Conservation (phyloP, 2,113 vertebrate species). For the Charadrius vociferus region DNA sequence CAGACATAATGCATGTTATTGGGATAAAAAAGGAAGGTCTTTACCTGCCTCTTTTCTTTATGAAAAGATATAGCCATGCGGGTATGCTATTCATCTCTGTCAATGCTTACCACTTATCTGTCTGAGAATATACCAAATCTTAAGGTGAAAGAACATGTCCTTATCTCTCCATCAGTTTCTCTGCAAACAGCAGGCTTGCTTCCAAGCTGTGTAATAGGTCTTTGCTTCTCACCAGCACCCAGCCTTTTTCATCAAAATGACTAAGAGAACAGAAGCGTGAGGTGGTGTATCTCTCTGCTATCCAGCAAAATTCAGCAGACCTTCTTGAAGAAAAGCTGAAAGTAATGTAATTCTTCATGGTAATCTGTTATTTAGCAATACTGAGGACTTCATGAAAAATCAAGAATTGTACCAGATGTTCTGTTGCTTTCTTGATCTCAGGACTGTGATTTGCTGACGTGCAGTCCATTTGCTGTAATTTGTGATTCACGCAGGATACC, state of each 20-base stretch:
- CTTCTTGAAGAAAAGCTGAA: neutral
- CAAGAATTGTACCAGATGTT: neutral
- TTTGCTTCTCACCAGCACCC: neutral
- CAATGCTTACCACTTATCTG: neutral
- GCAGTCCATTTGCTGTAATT: neutral
- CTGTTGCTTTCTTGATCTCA: neutral
- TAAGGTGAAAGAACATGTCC: neutral
- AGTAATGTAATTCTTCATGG: neutral
- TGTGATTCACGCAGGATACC: neutral
- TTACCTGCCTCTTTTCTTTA: neutral
- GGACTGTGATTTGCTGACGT: neutral
- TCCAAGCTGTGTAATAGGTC: neutral
- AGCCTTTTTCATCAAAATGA: neutral
- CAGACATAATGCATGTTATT: neutral
- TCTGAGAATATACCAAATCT: neutral
- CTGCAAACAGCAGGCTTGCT: neutral
- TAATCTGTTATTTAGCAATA: neutral
- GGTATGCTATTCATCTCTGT: neutral
- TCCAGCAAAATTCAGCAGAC: neutral
- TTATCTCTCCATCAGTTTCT: neutral
- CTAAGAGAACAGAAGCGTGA: neutral
- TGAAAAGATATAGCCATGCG: neutral
- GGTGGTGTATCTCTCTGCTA: neutral
- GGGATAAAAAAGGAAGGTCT: neutral
- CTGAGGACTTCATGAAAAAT: neutral